Base-by-base conservation (phyloP, 2,797 vertebrate species). In the Percopsis omiscomaycus region DNA sequence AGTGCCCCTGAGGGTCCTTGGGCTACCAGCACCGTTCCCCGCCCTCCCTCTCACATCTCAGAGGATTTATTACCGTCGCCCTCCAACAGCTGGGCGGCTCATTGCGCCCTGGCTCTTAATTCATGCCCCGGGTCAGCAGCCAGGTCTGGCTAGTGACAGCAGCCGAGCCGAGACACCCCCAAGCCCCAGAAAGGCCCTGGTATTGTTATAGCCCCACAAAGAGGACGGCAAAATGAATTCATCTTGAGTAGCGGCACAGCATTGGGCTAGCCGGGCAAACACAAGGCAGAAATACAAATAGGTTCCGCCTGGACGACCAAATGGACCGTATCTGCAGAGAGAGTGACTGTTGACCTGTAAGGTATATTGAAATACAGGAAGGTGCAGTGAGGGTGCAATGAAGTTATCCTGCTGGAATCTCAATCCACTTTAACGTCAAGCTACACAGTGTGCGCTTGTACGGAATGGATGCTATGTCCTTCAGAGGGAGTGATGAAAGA, bases 61-160 rank as follows among this genome's bases (percentile, higher is more conserved):
- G 54, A 71, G 77, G 81, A 88, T 87, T 90, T 89, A 88, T 87
- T 80, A 81, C 80, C 59, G 71, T 74, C 73, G 22, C 75, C 68
- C 75, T 73, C 83, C 59, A 83, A 86, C 82, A 68, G 77, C 68
- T 32, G 58, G 55, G 73, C 77, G 61, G 75, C 69, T 82, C 77
- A 81, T 77, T 80, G 78, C 76, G 72, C 77, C 77, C 79, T 56
- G 55, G 71, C 74, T 83, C 64, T 84, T 88, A 75, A 86, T 88
- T 86, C 77, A 79, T 74, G 79, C 84, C 82, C 78, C 10, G n/a
- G 82, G 88, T 87, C 81, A 79, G 86, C 81, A 80, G 69, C 61
- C 67, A 65, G 67, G 74, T 73, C 66, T 29, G 55, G 75, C 78
- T 86, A 81, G 87, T 84, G 80, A 84, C 46, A 49, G 73, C 54